Base-by-base conservation (phyloP, 1,140 invertebrate species). In the Brachionus plicatilis region DNA sequence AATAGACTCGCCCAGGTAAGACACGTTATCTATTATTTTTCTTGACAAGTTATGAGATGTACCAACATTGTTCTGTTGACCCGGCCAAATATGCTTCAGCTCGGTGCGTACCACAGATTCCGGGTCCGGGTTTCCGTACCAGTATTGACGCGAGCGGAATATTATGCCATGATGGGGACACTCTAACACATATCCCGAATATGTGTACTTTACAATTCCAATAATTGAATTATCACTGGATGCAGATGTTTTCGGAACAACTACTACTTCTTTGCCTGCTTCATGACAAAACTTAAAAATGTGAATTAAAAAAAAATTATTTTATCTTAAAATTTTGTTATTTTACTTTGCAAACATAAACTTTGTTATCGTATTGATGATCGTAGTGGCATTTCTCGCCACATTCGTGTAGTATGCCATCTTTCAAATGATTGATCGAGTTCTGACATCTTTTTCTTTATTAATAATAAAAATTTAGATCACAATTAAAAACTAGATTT, bases 111-210 rank as follows among this genome's bases (percentile, higher is more conserved):
- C 87, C 65, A 94, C 93, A 9, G 92, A 92, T 87, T 94, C 93
- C 0, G 94, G 93, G 86, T 92, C 91, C 86, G 93, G 92, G 88
- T 95, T 95, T 1, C 94, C 94, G 88, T 93, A 95, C 94, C 94
- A 96, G 87, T 93, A 93, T 87, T 95, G 93, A 9, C 94, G 90
- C 87, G 93, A 94, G 65, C 93, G 90, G 88, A 94, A 95, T 85
- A 95, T 94, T 85, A 95, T 92, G 1, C 94, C 94, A 90, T 94
- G 95, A 85, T 92, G 91, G 47, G 91, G 91, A 90, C 94, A 96
- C 86, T 95, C 93, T 45, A 95, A 92, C 1, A 94, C 92, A 88
- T 93, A 94, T 87, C 94, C 94, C 53, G 93, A 92, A 94, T 93
- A 95, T 1, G 93, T 93, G 88, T 93, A 94, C 87, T 92, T 94